Evolutionary conservation across 2,888 invertebrate genomes (phyloP), one percentile per base, ranked within the genome.

Genomic region (Clunio marinus): DNA sequence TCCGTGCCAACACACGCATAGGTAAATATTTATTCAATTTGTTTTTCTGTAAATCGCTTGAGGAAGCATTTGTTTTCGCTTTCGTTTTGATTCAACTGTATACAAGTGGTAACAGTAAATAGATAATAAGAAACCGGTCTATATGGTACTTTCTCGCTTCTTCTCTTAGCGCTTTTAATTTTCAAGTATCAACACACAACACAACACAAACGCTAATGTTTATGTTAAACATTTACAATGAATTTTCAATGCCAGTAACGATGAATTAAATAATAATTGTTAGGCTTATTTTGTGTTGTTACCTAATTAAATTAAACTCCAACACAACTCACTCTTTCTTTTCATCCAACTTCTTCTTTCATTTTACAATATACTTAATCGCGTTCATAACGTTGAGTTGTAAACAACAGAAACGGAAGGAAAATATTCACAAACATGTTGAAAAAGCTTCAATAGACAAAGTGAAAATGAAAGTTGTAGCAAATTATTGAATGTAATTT

Each of bases 401-500:
- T 3, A 17, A 32, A 17, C 15, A 28, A 20, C 17, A 32, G 51
- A 51, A 32, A 28, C 25, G 15, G n/a, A 37, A 35, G 22, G 37
- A n/a, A 37, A 28, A 62, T 24, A 57, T 25, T 57, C n/a, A 7
- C 17, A 17, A 20, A 17, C 24, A 15, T 13, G 27, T 28, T 27
- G 15, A 59, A 57, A 17, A 2, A 41, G 15, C 4, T 41, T 41
- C 2, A 13, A 10, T 8, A 24, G 59, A 17, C n/a, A 32, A 62
- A 62, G 41, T 41, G 62, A 62, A 62, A 62, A 22, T 25, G 62
- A 62, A 62, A 62, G 62, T 27, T 58, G 58, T 15, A 27, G 20
- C 10, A 55, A 22, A 25, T 57, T 7, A 46, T 46, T 46, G 28
- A n/a, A n/a, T 10, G n/a, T 24, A 62, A 62, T 62, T 62, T 41